Evolutionary conservation across 2,797 vertebrate genomes (phyloP).

Genomic region (Epinephelus coioides): DNA sequence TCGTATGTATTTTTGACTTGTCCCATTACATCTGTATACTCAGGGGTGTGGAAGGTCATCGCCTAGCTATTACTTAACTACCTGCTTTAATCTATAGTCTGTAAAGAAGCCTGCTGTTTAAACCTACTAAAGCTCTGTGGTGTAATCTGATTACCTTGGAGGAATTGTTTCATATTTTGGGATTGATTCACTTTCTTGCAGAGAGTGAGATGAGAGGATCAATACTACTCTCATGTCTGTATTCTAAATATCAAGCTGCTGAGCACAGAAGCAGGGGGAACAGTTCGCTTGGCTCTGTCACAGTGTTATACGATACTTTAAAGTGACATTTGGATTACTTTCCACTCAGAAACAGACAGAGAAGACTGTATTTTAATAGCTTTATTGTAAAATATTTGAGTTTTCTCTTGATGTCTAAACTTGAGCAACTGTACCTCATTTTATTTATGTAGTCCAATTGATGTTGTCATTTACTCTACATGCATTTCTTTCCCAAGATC

Average conservation of each 20-base stretch:
- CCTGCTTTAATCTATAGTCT: constrained; percentile 35
- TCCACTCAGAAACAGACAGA: neutral
- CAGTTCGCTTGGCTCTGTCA: neutral
- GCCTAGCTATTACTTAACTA: constrained; percentile 44
- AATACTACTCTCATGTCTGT: neutral
- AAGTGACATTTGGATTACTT: neutral
- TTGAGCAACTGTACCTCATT: constrained; percentile 25
- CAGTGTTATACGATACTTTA: neutral
- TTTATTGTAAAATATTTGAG: neutral
- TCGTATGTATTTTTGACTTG: neutral
- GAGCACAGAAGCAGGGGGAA: neutral
- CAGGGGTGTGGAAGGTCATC: constrained; percentile 52
- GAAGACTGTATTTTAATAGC: constrained; percentile 5
- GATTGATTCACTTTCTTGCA: neutral
- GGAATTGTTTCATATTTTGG: constrained; percentile 10
- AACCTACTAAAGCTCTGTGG: constrained; percentile 33
- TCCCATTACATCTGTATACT: constrained; percentile 49
- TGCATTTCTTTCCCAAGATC: constrained; percentile 14
- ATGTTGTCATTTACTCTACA: constrained; percentile 8
- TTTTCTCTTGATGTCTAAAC: constrained; percentile 11
- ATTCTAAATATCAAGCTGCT: neutral
- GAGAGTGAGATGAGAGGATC: neutral
- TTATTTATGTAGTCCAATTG: constrained; percentile 12
- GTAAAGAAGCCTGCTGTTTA: constrained; percentile 32
- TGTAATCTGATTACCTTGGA: constrained; percentile 54